Evolutionary conservation across 2,888 invertebrate genomes (phyloP), one percentile per base, ranked within the genome.

Genomic region (Spilosoma lubricipeda): DNA sequence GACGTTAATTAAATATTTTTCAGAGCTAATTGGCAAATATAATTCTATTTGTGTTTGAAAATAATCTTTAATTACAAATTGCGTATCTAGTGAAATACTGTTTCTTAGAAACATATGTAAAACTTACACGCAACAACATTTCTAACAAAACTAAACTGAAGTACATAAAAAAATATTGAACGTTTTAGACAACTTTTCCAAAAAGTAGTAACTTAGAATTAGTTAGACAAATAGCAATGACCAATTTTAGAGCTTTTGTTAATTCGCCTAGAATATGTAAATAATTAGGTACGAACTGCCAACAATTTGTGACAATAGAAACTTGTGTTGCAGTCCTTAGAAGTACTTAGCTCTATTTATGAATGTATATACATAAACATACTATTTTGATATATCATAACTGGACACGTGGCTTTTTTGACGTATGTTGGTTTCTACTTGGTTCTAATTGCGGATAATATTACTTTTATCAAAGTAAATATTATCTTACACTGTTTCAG

Each of bases 231-330:
- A 4, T 59, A 27, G 59, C 27, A 59, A 20, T 45, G 70, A 70
- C 70, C 70, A 70, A 70, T 70, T 70, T 63, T 70, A 39, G 39
- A 70, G 15, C 18, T 63, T 63, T 63, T 15, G 30, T 30, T 63
- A 1, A 63, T 15, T 63, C 30, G 15, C 30, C 18, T 63, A 63
- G 18, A 63, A 18, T 18, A 63, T 63, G 63, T 63, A 30, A 30
- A 18, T 63, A 63, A 7, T 63, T 63, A 63, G 63, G 18, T 30
- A 67, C 66, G 42, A 66, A 71, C 63, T 66, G 72, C 68, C 72
- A 68, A 68, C 39, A 48, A 67, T 27, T 48, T 63, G 18, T 48
- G 72, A 72, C 72, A 64, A 73, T 68, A 73, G 72, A 48, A 59
- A 67, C 23, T 67, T 36, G 30, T 65, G 71, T 71, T 67, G 67